These are phyloP conservation scores for Brotula barbata DNA, from an alignment of 2,797 vertebrate species.

Conservation along the genomic window DNA sequence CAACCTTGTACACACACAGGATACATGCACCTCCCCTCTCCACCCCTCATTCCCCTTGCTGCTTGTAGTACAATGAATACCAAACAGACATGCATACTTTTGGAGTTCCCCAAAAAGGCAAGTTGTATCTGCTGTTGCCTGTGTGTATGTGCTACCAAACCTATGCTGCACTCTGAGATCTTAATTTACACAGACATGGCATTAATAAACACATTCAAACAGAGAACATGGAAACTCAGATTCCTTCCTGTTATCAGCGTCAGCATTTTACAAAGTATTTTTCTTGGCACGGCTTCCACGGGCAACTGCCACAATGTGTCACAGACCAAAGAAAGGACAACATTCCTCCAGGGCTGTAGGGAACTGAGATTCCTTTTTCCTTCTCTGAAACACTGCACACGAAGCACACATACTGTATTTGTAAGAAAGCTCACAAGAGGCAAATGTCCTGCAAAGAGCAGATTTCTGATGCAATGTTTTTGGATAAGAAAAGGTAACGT, in stretches of 20 bases:
- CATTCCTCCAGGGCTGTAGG: constrained; percentile 55
- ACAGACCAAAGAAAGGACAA: constrained; percentile 56
- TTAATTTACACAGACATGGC: constrained; percentile 55
- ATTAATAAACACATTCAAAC: constrained; percentile 56
- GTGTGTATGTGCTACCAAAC: constrained; percentile 39
- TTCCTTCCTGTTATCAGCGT: constrained; percentile 66
- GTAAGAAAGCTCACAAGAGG: no score
- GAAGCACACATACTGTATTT: constrained; percentile 43
- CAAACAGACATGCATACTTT: constrained; percentile 53
- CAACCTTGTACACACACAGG: constrained; percentile 40
- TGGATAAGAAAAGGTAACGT: constrained; percentile 22
- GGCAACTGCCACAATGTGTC: constrained; percentile 46
- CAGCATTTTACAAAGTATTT: constrained; percentile 66
- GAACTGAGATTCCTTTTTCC: constrained; percentile 26
- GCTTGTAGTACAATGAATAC: constrained; percentile 52
- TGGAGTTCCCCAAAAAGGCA: constrained; percentile 25
- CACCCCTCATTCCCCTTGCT: constrained; percentile 44
- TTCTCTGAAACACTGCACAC: constrained; percentile 30
- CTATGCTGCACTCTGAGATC: constrained; percentile 26
- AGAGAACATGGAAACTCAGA: constrained; percentile 49
- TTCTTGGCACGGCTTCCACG: constrained; percentile 52
- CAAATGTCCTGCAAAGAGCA: constrained; percentile 26
- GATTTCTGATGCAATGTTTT: constrained; percentile 20
- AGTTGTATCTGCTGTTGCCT: constrained; percentile 26
- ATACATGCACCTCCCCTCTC: constrained; percentile 20